Percentiles rank a stretch among this genome's conserved stretches.
Evolutionary conservation across 2,888 invertebrate species (phyloP).

Genomic region (Ennomos quercinarius): DNA sequence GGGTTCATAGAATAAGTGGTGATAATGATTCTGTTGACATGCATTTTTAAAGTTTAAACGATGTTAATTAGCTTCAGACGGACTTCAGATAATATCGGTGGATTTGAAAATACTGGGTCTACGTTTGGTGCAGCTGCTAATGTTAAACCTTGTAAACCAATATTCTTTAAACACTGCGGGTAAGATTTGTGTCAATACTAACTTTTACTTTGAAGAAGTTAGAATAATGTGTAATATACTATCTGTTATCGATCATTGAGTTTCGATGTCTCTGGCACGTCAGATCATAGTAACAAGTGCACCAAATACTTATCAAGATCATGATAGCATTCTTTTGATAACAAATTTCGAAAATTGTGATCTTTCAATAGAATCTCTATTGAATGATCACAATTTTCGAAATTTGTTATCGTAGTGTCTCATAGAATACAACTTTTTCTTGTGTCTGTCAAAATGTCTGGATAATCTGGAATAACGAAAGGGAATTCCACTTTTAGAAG

Average conservation of each 20-base stretch:
- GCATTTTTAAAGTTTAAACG: slow-evolving; percentile 24
- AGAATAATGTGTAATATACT: background rate
- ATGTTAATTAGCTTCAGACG: slow-evolving; percentile 21
- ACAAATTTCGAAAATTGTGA: slow-evolving; percentile 4
- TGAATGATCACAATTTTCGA: slow-evolving; percentile 1
- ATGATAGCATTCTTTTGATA: slow-evolving; percentile 4
- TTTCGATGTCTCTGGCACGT: background rate
- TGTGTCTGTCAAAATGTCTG: background rate
- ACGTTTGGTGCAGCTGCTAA: background rate
- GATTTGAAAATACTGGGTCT: slow-evolving; percentile 2
- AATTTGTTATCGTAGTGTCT: slow-evolving; percentile 1
- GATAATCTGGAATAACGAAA: slow-evolving; percentile 17
- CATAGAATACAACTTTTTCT: background rate
- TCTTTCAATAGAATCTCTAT: slow-evolving; percentile 4
- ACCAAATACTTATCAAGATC: slow-evolving; percentile 13
- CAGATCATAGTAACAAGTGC: slow-evolving; percentile 5
- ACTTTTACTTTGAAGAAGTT: no score
- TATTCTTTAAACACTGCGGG: background rate
- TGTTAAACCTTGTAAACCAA: background rate
- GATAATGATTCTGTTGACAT: slow-evolving; percentile 30
- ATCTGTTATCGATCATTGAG: slow-evolving; percentile 7
- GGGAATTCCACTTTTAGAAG: slow-evolving; percentile 14
- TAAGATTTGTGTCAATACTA: background rate
- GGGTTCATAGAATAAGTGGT: slow-evolving; percentile 24
- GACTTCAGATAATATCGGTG: slow-evolving; percentile 15